Conservation (phyloP, 2,113 vertebrate species). For the Pogonocichla stellata region DNA sequence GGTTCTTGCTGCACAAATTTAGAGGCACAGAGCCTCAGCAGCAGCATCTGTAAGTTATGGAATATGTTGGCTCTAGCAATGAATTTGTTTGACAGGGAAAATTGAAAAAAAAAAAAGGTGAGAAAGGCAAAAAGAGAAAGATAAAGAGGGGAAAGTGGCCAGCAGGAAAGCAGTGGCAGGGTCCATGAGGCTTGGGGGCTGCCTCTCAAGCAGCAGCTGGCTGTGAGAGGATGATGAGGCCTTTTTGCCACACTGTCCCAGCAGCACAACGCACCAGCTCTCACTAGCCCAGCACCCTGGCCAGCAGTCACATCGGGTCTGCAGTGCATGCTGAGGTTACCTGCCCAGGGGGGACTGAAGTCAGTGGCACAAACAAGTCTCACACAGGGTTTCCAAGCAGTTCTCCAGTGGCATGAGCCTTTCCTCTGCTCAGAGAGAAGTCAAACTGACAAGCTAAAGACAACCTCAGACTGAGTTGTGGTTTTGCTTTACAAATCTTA, state of each 20-base stretch:
- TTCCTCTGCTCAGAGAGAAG: neutral
- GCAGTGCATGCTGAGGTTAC: neutral
- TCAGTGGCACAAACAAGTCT: neutral
- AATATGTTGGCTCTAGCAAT: neutral
- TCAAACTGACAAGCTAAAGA: slow-evolving; percentile 6
- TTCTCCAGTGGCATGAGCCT: neutral
- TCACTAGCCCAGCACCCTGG: neutral
- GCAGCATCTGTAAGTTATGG: neutral
- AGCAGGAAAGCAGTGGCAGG: neutral
- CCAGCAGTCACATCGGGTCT: rapidly evolving
- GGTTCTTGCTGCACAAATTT: neutral
- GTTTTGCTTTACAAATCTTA: neutral
- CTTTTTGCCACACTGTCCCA: neutral
- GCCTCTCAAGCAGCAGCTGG: neutral
- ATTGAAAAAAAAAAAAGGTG: neutral
- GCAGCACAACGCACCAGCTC: neutral
- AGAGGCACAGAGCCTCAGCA: neutral
- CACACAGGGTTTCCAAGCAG: neutral
- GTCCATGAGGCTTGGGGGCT: neutral
- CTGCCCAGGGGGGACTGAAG: neutral
- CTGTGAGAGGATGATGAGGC: neutral
- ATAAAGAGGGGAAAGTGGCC: neutral
- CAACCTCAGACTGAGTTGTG: neutral
- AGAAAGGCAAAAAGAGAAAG: neutral
- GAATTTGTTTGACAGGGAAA: neutral